These are phyloP conservation scores for Tragelaphus imberbis DNA, from an alignment of 2,113 vertebrate genomes.

Conservation along the genomic window DNA sequence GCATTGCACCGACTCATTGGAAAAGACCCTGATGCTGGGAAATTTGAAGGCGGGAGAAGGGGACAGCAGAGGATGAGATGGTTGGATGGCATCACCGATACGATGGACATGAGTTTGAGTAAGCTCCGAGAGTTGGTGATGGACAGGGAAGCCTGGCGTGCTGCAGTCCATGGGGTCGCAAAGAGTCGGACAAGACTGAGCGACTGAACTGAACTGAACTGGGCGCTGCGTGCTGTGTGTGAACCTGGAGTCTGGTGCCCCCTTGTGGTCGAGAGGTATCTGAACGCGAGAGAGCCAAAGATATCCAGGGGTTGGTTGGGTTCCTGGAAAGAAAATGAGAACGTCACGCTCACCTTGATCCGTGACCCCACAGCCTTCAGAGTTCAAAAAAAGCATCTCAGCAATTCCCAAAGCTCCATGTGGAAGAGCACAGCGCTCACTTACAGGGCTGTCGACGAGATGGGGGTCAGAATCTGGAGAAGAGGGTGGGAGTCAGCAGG, in stretches of 20 bases:
- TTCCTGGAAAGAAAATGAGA: background rate
- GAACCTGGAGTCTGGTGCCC: conserved; percentile 62
- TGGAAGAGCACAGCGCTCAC: background rate
- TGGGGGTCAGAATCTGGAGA: background rate
- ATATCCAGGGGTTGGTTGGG: background rate
- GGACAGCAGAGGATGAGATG: background rate
- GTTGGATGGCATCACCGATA: background rate
- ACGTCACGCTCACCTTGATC: background rate
- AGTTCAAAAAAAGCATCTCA: background rate
- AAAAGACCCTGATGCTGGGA: background rate
- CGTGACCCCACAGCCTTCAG: background rate
- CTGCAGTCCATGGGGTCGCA: background rate
- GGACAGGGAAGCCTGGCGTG: background rate
- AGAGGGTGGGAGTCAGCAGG: background rate
- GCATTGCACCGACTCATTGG: background rate
- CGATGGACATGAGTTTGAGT: background rate
- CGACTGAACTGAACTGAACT: background rate
- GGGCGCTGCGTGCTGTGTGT: no score
- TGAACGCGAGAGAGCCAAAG: background rate
- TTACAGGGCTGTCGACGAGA: background rate
- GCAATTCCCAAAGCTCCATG: background rate
- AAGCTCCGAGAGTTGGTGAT: background rate
- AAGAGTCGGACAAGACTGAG: background rate
- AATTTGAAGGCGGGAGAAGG: background rate
- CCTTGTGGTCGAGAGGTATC: conserved; percentile 16